Base-by-base conservation (phyloP, 2,797 vertebrate species). In the Cottoperca gobio region DNA sequence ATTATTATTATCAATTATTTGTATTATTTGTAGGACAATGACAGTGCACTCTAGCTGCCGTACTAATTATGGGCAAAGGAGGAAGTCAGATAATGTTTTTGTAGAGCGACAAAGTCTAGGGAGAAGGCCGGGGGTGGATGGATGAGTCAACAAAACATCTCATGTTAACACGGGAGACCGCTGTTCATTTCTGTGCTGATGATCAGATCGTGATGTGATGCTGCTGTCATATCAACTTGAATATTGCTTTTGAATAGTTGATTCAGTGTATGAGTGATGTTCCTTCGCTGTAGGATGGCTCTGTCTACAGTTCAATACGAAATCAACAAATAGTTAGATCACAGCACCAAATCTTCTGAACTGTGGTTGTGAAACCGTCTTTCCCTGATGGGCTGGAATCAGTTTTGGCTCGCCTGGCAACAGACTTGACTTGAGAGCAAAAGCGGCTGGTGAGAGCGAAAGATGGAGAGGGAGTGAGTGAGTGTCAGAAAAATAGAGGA, bases 401-500 rank as follows among this genome's bases (percentile, higher is more conserved):
- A 49, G 26, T 50, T 64, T 24, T 23, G 46, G 23, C 6, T 63
- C 49, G 33, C 8, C 28, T 52, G 23, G 67, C 57, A 42, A 68
- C 52, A 26, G 64, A 19, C 8, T 70, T 69, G 46, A 69, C 68
- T 55, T 33, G 46, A 79, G 52, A 73, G 55, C 43, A 35, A 59
- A 58, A 42, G 43, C 7, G 0, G 9, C 21, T 5, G 8, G n/a
- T 43, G 31, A 64, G 8, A 42, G 35, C 46, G 24, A 48, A 67
- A 59, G 71, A 72, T 33, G 53, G 45, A 37, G 66, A 69, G 45
- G 48, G 48, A 79, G 42, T 33, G 54, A 81, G 66, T 16, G 67
- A 73, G 62, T 74, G 76, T 68, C 66, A 76, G 73, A 50, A 37
- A 68, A 57, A 61, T 23, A 75, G 59, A 79, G 60, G 42, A 60